A percentile compares a stretch with the other conserved stretches of the same genome.
These are phyloP conservation scores for Sceloporus tristichus DNA, from an alignment of 2,113 vertebrate species.

Conservation along the genomic window DNA sequence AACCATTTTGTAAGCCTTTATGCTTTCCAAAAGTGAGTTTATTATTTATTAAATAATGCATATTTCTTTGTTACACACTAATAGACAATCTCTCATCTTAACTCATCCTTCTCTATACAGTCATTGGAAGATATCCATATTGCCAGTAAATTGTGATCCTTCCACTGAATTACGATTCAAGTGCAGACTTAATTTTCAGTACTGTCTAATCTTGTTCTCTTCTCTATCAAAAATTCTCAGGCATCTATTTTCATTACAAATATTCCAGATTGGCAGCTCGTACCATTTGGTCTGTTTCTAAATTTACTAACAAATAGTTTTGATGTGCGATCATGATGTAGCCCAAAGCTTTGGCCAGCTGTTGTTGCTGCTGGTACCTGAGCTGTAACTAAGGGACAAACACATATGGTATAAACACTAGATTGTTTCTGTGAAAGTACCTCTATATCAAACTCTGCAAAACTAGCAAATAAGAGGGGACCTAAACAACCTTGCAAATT, in stretches of 20 bases:
- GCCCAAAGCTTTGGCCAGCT: constrained; percentile 14
- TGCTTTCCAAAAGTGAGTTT: not conserved
- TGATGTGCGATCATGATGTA: constrained; percentile 13
- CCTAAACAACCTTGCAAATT: too few relatives aligned
- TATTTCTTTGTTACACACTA: not conserved
- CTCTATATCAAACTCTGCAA: not conserved
- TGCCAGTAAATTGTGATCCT: not conserved
- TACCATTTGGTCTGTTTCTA: constrained; percentile 10
- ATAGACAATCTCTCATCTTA: fast-evolving
- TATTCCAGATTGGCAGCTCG: constrained; percentile 12
- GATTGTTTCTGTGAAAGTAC: not conserved
- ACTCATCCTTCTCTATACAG: not conserved
- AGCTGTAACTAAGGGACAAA: constrained; percentile 25
- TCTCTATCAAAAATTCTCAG: not conserved
- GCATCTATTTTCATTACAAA: not conserved
- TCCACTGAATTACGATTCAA: not conserved
- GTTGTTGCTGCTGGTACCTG: constrained; percentile 10
- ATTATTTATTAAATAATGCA: not conserved
- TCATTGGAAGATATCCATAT: not conserved
- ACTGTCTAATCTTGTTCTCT: not conserved
- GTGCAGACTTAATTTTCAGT: not conserved
- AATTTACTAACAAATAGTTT: constrained; percentile 16
- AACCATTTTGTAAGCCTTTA: not conserved
- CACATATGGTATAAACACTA: not conserved
- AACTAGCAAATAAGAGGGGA: not conserved